Conservation (phyloP, 1,140 invertebrate genomes). For the Drosophila obscura region DNA sequence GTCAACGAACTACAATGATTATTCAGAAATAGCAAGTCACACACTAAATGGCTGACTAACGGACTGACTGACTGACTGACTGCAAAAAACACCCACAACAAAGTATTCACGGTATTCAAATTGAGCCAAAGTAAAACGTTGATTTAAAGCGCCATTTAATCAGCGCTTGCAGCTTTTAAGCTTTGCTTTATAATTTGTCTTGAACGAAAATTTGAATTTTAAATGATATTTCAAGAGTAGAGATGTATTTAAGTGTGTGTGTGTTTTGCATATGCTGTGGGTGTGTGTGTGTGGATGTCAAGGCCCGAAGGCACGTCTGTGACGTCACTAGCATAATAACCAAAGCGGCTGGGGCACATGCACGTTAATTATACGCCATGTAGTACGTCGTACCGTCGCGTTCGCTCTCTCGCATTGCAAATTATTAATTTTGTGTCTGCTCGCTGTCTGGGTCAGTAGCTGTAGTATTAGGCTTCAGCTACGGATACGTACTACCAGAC, state of each 20-base stretch:
- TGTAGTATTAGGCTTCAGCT: neutral
- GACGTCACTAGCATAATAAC: slow-evolving; percentile 77
- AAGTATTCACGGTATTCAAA: slow-evolving; percentile 36
- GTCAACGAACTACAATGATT: slow-evolving; percentile 42
- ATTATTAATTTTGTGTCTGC: slow-evolving; percentile 80
- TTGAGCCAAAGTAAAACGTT: slow-evolving; percentile 57
- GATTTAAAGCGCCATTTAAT: slow-evolving; percentile 79
- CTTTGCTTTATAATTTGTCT: slow-evolving; percentile 76
- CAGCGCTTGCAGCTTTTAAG: slow-evolving; percentile 65
- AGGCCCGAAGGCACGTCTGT: slow-evolving; percentile 39
- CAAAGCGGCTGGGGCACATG: slow-evolving; percentile 57
- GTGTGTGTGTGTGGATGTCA: slow-evolving; percentile 18
- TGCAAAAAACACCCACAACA: slow-evolving; percentile 54
- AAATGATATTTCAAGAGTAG: slow-evolving; percentile 69
- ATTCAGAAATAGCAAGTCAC: slow-evolving; percentile 39
- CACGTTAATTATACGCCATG: slow-evolving; percentile 81
- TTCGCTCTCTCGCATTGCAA: slow-evolving; percentile 25
- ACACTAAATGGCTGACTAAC: slow-evolving; percentile 1
- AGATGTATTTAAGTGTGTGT: slow-evolving; percentile 27
- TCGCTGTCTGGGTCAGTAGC: slow-evolving; percentile 77
- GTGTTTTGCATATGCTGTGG: slow-evolving; percentile 69
- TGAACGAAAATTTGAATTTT: slow-evolving; percentile 76
- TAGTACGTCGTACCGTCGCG: slow-evolving; percentile 57
- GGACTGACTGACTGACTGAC: neutral
- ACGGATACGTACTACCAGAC: no score